Base-by-base conservation (phyloP, 2,888 invertebrate genomes). In the Scotopteryx bipunctaria region DNA sequence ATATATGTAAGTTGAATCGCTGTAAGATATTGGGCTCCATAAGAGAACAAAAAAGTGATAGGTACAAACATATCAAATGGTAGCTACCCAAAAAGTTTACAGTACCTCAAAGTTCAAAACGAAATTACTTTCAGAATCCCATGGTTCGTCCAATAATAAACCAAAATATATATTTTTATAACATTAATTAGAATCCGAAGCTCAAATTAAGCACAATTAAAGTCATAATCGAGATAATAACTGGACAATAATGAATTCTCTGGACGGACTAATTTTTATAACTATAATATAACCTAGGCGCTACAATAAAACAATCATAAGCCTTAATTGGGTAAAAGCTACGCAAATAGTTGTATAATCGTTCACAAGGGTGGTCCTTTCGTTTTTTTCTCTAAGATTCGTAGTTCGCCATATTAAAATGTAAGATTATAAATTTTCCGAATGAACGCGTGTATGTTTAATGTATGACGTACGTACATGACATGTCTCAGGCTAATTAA, bases 401-500 rank as follows among this genome's bases (percentile, higher is more conserved):
- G 64, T 66, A 59, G 54, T 65, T 73, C 71, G 65, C 77, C 69
- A 71, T 76, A 79, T 75, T 72, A 70, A 70, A 73, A 69, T 55
- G 57, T 67, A 66, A 71, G 75, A 73, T 74, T 73, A 73, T 80
- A 81, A 78, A 81, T 79, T 80, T 73, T 67, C 66, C 67, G 63
- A 67, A 65, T 61, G 72, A 67, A 67, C 67, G 71, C 68, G 64
- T 59, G 64, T 76, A 79, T 80, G 81, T 84, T 76, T 81, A 79
- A 83, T 81, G 77, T 80, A 81, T 81, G 81, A 81, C 77, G 75
- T 76, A 71, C 72, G 68, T 74, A 78, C 84, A 78, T 75, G 78
- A 77, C 81, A 81, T 80, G 81, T 78, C 71, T 70, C 72, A 61
- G 67, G 71, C 73, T 87, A 88, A 86, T 87, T 84, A 88, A 87